phyloP scores from a whole-genome alignment of 2,888 invertebrate species.

The Caenorhabditis sp. region DNA sequence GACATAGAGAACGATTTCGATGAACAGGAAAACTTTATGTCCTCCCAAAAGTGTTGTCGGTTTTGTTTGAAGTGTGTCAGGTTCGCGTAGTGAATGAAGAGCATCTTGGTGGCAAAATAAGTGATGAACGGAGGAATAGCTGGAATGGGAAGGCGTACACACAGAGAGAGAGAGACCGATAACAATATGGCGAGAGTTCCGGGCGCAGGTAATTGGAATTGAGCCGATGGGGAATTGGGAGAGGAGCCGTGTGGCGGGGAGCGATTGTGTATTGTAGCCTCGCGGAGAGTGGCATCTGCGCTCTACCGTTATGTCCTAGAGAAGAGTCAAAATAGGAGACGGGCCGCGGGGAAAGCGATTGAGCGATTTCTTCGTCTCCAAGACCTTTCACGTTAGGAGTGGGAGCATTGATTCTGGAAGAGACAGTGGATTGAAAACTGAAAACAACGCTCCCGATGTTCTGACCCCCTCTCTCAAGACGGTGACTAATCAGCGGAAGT shows the following conservation, averaged over 20 bases:
- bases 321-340: no score
- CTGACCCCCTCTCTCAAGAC: no score
- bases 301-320: no score
- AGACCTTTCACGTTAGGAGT: no score
- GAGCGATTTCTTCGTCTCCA: no score
- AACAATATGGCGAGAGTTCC: conserved; percentile 3
- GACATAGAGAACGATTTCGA: conserved; percentile 30
- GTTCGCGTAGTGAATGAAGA: conserved; percentile 44
- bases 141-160: neutral
- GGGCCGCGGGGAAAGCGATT: no score
- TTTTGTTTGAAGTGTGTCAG: conserved; percentile 25
- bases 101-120: conserved; percentile 10
- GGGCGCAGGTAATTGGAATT: conserved; percentile 10
- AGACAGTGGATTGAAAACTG: no score
- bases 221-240: neutral
- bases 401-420: no score
- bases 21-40: conserved; percentile 25
- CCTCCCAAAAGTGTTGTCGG: conserved; percentile 4
- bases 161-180: neutral
- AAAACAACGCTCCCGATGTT: no score
- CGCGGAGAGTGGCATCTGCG: no score
- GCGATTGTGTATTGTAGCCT: no score
- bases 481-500: no score
- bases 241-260: neutral
- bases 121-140: neutral